Percentiles rank a stretch among this genome's conserved stretches.
Conservation (phyloP, 2,888 invertebrate genomes). For the Periphyllus acericola region DNA sequence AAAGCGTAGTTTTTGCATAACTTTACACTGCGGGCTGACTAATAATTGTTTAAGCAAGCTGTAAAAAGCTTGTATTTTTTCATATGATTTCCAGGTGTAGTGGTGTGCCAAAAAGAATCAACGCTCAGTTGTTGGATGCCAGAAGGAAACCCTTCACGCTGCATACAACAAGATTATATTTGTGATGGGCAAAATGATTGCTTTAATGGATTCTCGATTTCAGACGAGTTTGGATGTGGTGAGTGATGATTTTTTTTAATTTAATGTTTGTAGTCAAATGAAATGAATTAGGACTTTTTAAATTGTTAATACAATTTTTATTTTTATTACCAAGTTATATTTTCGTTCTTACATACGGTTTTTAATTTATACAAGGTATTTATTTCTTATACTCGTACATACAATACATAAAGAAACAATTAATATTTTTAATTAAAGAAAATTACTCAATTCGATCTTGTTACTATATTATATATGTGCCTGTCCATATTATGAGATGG, state of each 20-base stretch:
- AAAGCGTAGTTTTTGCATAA: neutral
- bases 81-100: conserved; percentile 64
- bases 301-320: no score
- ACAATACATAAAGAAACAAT: no score
- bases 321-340: no score
- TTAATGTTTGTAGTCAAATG: no score
- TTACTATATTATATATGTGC: no score
- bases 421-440: no score
- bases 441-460: no score
- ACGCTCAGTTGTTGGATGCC: conserved; percentile 64
- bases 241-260: conserved; percentile 51
- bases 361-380: no score
- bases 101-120: conserved; percentile 64
- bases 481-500: neutral
- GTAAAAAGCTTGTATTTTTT: neutral
- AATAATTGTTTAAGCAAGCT: neutral
- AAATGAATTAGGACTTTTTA: no score
- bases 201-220: conserved; percentile 66
- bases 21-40: no score
- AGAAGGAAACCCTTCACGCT: conserved; percentile 65
- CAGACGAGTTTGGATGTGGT: conserved; percentile 68
- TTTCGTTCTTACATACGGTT: no score
- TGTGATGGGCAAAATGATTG: conserved; percentile 69
- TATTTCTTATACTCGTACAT: no score
- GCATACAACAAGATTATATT: conserved; percentile 67